Percentiles rank a stretch among this genome's conserved stretches.
These are phyloP conservation scores for Propsilocerus akamusi DNA, from an alignment of 1,140 invertebrate genomes.

Conservation along the genomic window DNA sequence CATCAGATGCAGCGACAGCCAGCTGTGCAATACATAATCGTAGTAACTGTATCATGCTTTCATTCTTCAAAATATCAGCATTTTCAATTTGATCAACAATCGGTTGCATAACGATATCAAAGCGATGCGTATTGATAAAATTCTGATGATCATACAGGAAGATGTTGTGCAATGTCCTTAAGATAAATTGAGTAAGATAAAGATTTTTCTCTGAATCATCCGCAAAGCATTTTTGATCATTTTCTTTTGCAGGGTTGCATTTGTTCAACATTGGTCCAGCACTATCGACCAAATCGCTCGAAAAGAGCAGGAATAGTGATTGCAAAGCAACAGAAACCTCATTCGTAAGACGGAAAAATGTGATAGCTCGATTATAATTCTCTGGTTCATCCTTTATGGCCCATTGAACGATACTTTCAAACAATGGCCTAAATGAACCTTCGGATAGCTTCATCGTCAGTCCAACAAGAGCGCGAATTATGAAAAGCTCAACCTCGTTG, in stretches of 20 bases:
- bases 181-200: conserved; percentile 41
- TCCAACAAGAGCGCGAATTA: conserved; percentile 52
- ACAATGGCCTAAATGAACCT: conserved; percentile 67
- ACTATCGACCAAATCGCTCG: conserved; percentile 65
- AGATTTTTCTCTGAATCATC: conserved; percentile 31
- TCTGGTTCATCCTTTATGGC: conserved; percentile 36
- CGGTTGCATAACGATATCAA: conserved; percentile 64
- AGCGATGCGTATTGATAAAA: conserved; percentile 69
- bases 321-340: conserved; percentile 65
- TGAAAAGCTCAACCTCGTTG: conserved; percentile 40
- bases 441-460: conserved; percentile 79
- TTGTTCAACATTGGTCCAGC: conserved; percentile 45
- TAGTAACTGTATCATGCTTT: conserved; percentile 35
- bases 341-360: conserved; percentile 52
- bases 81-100: conserved; percentile 83
- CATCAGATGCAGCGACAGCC: conserved; percentile 60
- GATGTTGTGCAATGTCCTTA: conserved; percentile 54
- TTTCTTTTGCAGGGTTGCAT: conserved; percentile 30
- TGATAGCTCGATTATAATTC: conserved; percentile 44
- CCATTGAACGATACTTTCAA: conserved; percentile 76
- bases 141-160: conserved; percentile 66
- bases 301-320: conserved; percentile 76
- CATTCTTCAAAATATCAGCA: conserved; percentile 34
- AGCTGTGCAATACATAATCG: conserved; percentile 66
- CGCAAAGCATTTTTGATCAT: conserved; percentile 26